Conservation (phyloP, 2,888 invertebrate genomes). For the Dasysyrphus tricinctus region DNA sequence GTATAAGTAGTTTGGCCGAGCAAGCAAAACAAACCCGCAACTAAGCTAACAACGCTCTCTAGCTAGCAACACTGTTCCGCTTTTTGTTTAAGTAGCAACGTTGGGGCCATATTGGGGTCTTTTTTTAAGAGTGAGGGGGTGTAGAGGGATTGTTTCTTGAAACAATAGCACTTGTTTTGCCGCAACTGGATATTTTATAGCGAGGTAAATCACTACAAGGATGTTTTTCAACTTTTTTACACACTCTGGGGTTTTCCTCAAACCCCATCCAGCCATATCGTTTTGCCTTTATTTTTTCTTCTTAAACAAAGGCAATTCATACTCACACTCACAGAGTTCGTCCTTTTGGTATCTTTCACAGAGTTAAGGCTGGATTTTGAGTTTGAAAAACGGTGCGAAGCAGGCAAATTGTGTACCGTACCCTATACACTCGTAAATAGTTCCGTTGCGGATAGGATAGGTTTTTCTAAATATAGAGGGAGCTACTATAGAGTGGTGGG, state of each 20-base stretch:
- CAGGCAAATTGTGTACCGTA: conserved; percentile 65
- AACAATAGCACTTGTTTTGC: conserved; percentile 75
- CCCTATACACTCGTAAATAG: conserved; percentile 71
- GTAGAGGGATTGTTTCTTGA: conserved; percentile 14
- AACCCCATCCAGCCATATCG: background rate
- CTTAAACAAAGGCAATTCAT: conserved; percentile 50
- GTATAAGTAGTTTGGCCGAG: conserved; percentile 50
- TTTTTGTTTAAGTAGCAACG: conserved; percentile 51
- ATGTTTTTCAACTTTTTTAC: conserved; percentile 51
- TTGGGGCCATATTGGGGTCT: conserved; percentile 6
- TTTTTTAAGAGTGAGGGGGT: background rate
- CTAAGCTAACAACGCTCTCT: conserved; percentile 70
- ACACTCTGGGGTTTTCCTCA: conserved; percentile 36
- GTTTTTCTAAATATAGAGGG: conserved; percentile 38
- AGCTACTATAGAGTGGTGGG: background rate
- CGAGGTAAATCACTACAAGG: conserved; percentile 72
- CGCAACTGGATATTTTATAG: conserved; percentile 75
- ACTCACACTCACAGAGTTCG: background rate
- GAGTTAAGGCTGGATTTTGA: conserved; percentile 24
- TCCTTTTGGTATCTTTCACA: conserved; percentile 27
- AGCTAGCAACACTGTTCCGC: conserved; percentile 48
- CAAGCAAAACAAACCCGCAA: conserved; percentile 73
- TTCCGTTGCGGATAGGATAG: conserved; percentile 66
- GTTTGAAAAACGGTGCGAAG: conserved; percentile 53
- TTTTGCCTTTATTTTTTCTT: conserved; percentile 2